Base-by-base conservation (phyloP, 2,888 invertebrate species). In the Arge pagana region DNA sequence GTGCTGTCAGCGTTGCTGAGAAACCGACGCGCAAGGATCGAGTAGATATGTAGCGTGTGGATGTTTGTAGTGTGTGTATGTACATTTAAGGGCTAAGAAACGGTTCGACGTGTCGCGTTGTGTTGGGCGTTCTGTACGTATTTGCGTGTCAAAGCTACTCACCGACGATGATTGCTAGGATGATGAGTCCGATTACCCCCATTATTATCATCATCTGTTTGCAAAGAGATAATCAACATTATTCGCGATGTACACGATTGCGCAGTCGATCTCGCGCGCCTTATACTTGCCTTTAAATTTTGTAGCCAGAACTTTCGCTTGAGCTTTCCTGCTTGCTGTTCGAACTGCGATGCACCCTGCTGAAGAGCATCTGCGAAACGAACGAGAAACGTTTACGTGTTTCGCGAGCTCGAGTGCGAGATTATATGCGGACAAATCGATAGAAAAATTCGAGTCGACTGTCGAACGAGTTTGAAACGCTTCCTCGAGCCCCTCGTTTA, bases 251-350 rank as follows among this genome's bases (percentile, higher is more conserved):
- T 11, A 36, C 26, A 11, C n/a, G n/a, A n/a, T 41, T 11, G n/a
- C 8, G 28, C 8, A 26, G n/a, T 3, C 8, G 10, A 10, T 3
- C n/a, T 26, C 3, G 28, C n/a, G 28, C 8, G n/a, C n/a, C 8
- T 26, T 26, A 26, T n/a, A 26, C 15, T n/a, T 45, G 35, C 45
- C 85, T 96, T 96, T 71, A 96, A 82, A 79, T 97, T 97, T 80
- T 96, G 94, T 86, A 95, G 87, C 96, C 96, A 97, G 77, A 93
- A 96, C 80, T 96, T 96, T 74, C 94, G 85, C 81, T 96, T 96
- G 77, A 96, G 83, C 81, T 96, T 96, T 68, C 96, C 96, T 54
- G 96, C 96, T 77, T 95, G 94, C 68, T 96, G 95, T 77, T 96
- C 96, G 77, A 97, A 97, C 71, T 96, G 93, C 70, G 96, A 95